Conservation (phyloP, 2,113 vertebrate genomes). For the Cettia cetti region DNA sequence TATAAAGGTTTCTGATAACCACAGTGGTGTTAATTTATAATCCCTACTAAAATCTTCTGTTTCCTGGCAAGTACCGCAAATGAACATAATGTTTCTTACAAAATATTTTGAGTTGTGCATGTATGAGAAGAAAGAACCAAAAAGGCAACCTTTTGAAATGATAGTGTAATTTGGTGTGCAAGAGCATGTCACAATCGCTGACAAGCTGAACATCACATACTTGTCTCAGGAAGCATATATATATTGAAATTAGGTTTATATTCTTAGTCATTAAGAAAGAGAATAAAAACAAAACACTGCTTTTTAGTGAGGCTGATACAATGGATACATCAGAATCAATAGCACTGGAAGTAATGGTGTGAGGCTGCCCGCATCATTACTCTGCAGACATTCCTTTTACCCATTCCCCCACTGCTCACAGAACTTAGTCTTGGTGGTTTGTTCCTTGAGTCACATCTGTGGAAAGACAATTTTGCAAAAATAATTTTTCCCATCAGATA, state of each 20-base stretch:
- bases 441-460: not conserved
- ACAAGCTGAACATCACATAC: not conserved
- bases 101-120: not conserved
- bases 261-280: constrained; percentile 5
- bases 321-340: constrained; percentile 47
- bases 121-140: not conserved
- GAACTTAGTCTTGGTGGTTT: constrained; percentile 4
- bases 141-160: not conserved
- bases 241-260: constrained; percentile 12
- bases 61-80: not conserved
- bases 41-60: not conserved
- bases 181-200: not conserved
- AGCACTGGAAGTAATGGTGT: constrained; percentile 47
- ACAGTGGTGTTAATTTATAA: not conserved
- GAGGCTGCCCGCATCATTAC: constrained; percentile 51
- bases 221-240: not conserved
- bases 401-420: not conserved
- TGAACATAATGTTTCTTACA: not conserved
- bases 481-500: not conserved
- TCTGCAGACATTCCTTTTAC: not conserved
- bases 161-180: not conserved
- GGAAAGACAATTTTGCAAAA: not conserved
- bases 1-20: not conserved
- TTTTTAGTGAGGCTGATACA: constrained; percentile 3
- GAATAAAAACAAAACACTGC: constrained; percentile 23